These are phyloP conservation scores for Homarus americanus DNA, from an alignment of 1,140 invertebrate species.

Conservation along the genomic window DNA sequence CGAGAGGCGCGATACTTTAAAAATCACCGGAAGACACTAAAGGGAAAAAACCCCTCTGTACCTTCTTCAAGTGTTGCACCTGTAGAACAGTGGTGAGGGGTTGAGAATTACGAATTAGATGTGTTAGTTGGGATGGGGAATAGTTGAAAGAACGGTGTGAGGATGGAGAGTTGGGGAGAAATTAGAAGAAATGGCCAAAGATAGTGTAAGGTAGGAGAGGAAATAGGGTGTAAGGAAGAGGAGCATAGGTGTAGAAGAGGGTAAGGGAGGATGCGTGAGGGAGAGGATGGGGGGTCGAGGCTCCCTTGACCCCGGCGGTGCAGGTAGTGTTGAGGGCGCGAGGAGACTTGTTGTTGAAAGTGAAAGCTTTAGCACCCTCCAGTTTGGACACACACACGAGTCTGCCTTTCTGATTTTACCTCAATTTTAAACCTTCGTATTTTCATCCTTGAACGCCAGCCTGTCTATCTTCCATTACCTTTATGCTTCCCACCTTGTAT, in stretches of 20 bases:
- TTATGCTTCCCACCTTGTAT: too few relatives aligned
- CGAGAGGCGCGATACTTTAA: too few relatives aligned
- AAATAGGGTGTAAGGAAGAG: background rate
- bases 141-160: background rate
- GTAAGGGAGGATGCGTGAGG: background rate
- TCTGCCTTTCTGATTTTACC: too few relatives aligned
- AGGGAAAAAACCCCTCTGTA: too few relatives aligned
- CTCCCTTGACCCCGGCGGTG: slow-evolving; percentile 30
- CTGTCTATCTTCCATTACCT: too few relatives aligned
- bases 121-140: background rate
- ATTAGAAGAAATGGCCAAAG: background rate
- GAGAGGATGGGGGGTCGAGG: background rate
- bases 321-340: background rate
- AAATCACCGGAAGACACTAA: too few relatives aligned
- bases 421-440: too few relatives aligned
- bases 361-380: background rate
- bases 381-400: background rate
- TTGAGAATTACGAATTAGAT: too few relatives aligned
- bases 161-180: background rate
- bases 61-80: too few relatives aligned
- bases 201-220: background rate
- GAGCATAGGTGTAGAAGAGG: background rate
- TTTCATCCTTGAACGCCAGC: too few relatives aligned
- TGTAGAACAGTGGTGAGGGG: too few relatives aligned
- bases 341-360: background rate